phyloP scores from a whole-genome alignment of 1,140 invertebrate species.

The Cydia fagiglandana region DNA sequence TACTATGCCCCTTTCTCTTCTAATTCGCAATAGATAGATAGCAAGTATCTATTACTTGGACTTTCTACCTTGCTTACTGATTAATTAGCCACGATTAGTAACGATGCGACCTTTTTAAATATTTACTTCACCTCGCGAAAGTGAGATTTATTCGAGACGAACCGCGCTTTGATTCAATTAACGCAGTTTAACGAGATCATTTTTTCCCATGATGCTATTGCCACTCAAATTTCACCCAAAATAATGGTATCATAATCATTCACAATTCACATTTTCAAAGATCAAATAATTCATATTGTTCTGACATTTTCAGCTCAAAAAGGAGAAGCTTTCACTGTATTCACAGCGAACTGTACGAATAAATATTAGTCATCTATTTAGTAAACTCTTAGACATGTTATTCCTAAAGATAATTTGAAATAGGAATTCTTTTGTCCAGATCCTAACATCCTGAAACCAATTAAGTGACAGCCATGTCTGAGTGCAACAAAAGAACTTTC shows the following conservation, averaged over 20 bases:
- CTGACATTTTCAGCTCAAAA: background rate
- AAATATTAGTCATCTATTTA: background rate
- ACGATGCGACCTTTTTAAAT: slow-evolving; percentile 48
- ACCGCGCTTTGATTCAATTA: slow-evolving; percentile 38
- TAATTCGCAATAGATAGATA: slow-evolving; percentile 55
- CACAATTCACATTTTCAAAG: slow-evolving; percentile 3
- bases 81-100: slow-evolving; percentile 75
- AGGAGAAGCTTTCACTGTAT: slow-evolving; percentile 8
- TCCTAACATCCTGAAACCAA: slow-evolving; percentile 42
- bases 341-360: background rate
- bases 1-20: slow-evolving; percentile 72
- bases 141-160: slow-evolving; percentile 45
- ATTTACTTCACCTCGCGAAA: slow-evolving; percentile 51
- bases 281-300: background rate
- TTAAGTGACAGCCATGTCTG: slow-evolving; percentile 46
- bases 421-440: slow-evolving; percentile 31
- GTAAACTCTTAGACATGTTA: background rate
- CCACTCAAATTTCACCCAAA: slow-evolving; percentile 22
- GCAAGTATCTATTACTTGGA: slow-evolving; percentile 43
- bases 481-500: slow-evolving; percentile 42
- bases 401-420: slow-evolving; percentile 1
- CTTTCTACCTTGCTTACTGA: slow-evolving; percentile 75
- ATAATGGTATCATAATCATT: slow-evolving; percentile 2
- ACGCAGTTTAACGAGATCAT: slow-evolving; percentile 11
- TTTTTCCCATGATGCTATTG: slow-evolving; percentile 26